Percentiles rank a stretch among this genome's conserved stretches.
Evolutionary conservation across 2,888 invertebrate species (phyloP).

Genomic region (Calliopum simillimum): DNA sequence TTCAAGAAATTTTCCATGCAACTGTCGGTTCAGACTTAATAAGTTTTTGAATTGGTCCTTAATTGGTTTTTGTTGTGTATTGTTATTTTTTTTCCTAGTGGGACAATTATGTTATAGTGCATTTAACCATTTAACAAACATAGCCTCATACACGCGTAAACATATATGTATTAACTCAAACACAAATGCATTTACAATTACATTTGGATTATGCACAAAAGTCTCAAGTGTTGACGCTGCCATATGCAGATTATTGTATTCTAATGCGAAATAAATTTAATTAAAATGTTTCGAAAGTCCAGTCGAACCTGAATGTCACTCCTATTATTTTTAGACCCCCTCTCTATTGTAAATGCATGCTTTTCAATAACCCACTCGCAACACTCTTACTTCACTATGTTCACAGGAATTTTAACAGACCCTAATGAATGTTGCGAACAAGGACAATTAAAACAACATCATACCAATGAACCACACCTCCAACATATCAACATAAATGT

Average conservation of each 20-base stretch:
- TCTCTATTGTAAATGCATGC: background rate
- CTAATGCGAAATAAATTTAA: conserved; percentile 49
- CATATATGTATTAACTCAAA: background rate
- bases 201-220: conserved; percentile 18
- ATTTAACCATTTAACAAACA: conserved; percentile 5
- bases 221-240: conserved; percentile 9
- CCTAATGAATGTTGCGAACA: conserved; percentile 27
- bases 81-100: background rate
- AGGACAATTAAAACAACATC: conserved; percentile 22
- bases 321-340: background rate
- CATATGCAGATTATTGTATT: conserved; percentile 43
- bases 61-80: too few relatives aligned
- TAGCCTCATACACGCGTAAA: background rate
- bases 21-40: too few relatives aligned
- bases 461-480: background rate
- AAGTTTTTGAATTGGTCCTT: too few relatives aligned
- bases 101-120: background rate
- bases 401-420: conserved; percentile 15
- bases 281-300: conserved; percentile 42
- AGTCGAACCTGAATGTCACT: background rate
- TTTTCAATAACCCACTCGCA: background rate
- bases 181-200: conserved; percentile 9
- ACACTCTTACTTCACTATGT: background rate
- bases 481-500: background rate
- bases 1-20: too few relatives aligned